These are phyloP conservation scores for Eueremaeus valkanovi DNA, from an alignment of 2,888 invertebrate genomes.

Conservation along the genomic window DNA sequence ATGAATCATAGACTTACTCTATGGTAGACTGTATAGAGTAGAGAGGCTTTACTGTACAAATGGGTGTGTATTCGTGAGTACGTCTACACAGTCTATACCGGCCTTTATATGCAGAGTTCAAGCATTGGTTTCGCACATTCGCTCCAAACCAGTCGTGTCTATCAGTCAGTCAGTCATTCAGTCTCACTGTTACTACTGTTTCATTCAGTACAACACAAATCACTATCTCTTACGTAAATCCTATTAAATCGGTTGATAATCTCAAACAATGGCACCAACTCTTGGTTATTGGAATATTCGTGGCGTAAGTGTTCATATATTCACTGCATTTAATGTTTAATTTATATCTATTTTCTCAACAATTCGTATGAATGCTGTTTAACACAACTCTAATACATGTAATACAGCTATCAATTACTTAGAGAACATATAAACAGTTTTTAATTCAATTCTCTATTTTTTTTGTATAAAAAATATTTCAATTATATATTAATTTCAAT, in stretches of 20 bases:
- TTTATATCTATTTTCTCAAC: neutral
- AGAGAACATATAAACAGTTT: no score
- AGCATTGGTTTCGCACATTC: no score
- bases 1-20: neutral
- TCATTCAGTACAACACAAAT: no score
- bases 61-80: neutral
- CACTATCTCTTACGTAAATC: no score
- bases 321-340: conserved; percentile 28
- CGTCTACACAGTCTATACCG: neutral
- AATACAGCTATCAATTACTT: no score
- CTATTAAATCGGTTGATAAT: neutral
- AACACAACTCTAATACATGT: no score
- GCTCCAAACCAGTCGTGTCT: no score
- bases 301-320: conserved; percentile 42
- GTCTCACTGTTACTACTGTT: no score
- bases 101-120: no score
- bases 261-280: conserved; percentile 43
- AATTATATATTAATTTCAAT: no score
- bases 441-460: neutral
- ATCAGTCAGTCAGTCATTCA: no score
- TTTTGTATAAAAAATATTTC: neutral
- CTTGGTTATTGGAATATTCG: conserved; percentile 51
- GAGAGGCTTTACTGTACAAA: neutral
- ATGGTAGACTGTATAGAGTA: neutral
- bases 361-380: neutral